A percentile compares a stretch with the other conserved stretches of the same genome.
Evolutionary conservation across 2,888 invertebrate species (phyloP).

Genomic region (Strigamia maritima): DNA sequence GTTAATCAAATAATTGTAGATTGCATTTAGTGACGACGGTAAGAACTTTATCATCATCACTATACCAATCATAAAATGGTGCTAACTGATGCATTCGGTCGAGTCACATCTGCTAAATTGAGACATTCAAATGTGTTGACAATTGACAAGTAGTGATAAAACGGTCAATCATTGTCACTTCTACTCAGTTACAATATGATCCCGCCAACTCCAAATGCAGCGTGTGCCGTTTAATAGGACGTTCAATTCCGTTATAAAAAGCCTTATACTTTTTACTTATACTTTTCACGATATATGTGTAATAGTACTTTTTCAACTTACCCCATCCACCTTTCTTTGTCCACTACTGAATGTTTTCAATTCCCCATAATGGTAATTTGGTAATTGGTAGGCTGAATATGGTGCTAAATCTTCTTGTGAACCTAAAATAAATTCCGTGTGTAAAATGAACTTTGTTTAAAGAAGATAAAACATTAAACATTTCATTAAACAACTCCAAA

Average conservation of each 20-base stretch:
- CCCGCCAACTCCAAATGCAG: not conserved
- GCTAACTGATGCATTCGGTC: too few species aligned
- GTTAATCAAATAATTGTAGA: too few species aligned
- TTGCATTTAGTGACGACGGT: too few species aligned
- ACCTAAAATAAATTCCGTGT: conserved; percentile 17
- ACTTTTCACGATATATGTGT: too few species aligned
- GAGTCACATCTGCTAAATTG: not conserved
- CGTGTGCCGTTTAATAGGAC: too few species aligned
- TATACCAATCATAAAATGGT: too few species aligned
- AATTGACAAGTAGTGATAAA: not conserved
- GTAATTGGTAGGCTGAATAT: conserved; percentile 36
- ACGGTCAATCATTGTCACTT: not conserved
- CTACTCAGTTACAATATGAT: not conserved
- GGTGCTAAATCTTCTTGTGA: conserved; percentile 39
- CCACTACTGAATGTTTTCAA: conserved; percentile 38
- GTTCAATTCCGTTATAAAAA: too few species aligned
- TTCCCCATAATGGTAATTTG: conserved; percentile 39
- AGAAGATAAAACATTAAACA: not conserved
- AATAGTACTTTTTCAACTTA: not conserved
- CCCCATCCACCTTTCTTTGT: conserved; percentile 38
- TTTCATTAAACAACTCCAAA: too few species aligned
- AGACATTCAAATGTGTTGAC: not conserved
- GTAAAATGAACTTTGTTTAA: too few species aligned
- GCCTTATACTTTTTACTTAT: too few species aligned
- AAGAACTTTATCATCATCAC: too few species aligned